These are phyloP conservation scores for Oscheius sp. DNA, from an alignment of 2,888 invertebrate genomes.

Conservation along the genomic window DNA sequence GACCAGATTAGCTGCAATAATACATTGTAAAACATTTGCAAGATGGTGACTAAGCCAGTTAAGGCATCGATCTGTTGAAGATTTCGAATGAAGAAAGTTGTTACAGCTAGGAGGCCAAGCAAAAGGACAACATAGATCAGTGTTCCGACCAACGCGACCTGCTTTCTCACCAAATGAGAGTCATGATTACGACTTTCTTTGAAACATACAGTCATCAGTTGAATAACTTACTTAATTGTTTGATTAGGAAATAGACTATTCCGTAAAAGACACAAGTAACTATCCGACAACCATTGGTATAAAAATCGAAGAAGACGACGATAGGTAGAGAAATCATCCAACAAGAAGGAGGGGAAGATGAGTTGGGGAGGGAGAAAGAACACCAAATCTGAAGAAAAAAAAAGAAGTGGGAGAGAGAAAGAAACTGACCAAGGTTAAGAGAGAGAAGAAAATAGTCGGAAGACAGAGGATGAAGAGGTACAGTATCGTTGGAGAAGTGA, in stretches of 20 bases:
- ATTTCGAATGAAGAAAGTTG: not conserved
- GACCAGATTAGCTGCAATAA: slow-evolving; percentile 1
- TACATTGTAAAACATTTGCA: not conserved
- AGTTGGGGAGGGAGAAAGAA: not conserved
- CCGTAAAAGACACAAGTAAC: not conserved
- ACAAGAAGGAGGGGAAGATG: not conserved
- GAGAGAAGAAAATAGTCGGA: no score
- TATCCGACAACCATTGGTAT: not conserved
- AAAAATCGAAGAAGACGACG: not conserved
- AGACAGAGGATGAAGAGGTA: no score
- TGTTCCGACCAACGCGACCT: not conserved
- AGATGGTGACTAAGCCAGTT: not conserved
- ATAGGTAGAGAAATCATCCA: not conserved
- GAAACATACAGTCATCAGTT: not conserved
- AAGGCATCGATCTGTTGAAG: not conserved
- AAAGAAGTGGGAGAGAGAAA: no score
- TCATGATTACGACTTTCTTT: not conserved
- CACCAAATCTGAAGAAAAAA: not conserved
- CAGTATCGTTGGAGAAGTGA: not conserved
- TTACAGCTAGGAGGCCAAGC: not conserved
- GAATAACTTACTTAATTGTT: no score
- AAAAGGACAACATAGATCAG: not conserved
- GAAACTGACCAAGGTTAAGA: no score
- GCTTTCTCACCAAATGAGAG: not conserved
- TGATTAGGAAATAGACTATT: not conserved